Conservation (phyloP, 2,113 vertebrate genomes). For the Hippocampus barbouri region DNA sequence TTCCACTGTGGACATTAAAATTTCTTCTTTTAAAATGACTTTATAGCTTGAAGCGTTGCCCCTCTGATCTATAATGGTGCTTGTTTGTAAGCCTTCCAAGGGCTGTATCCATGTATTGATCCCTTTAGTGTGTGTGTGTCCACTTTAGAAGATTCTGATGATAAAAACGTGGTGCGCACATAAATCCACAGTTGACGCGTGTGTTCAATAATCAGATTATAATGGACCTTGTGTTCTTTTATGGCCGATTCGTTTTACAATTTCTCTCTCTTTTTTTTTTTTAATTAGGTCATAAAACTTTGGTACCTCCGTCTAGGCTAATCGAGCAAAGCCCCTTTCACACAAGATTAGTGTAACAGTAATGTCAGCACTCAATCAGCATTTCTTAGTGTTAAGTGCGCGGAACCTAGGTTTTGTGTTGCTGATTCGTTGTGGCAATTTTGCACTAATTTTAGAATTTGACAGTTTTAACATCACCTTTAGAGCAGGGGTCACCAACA, state of each 20-base stretch:
- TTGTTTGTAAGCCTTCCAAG: constrained; percentile 52
- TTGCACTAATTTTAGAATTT: too few species aligned
- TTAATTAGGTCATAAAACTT: background rate
- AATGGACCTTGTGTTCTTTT: constrained; percentile 12
- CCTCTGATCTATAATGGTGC: constrained; percentile 26
- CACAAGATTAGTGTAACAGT: background rate
- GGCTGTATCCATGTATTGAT: constrained; percentile 66
- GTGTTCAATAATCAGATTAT: constrained; percentile 28
- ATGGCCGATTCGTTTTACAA: background rate
- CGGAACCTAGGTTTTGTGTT: too few species aligned
- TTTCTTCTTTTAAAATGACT: constrained; percentile 5
- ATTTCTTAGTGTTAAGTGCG: too few species aligned
- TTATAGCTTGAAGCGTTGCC: constrained; percentile 27
- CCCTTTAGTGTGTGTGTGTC: constrained; percentile 39
- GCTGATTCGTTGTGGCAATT: background rate
- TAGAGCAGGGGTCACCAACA: too few species aligned
- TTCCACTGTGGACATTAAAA: background rate
- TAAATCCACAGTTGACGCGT: constrained; percentile 53
- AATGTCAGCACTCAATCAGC: too few species aligned
- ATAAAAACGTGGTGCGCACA: constrained; percentile 57
- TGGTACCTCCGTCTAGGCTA: background rate
- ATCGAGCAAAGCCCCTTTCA: background rate
- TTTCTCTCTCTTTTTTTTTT: background rate
- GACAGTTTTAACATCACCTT: too few species aligned
- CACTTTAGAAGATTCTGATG: constrained; percentile 52